Conservation (phyloP, 2,888 invertebrate genomes). For the Macrosoma leucophasiata region DNA sequence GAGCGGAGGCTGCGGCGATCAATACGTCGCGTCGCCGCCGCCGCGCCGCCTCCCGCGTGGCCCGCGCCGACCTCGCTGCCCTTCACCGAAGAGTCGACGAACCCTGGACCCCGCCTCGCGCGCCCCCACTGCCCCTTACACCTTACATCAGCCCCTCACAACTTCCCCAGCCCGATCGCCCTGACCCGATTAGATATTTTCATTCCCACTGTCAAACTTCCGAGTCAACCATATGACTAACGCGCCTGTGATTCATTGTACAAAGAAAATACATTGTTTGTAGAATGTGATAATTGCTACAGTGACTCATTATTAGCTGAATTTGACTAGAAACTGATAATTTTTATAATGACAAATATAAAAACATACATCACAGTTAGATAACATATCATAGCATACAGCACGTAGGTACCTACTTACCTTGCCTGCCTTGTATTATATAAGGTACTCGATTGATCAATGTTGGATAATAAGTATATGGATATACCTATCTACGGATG, state of each 20-base stretch:
- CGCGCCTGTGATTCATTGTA: conserved; percentile 20
- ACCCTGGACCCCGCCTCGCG: conserved; percentile 44
- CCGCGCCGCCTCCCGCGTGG: conserved; percentile 28
- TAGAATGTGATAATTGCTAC: too few relatives aligned
- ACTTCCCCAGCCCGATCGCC: conserved; percentile 47
- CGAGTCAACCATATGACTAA: conserved; percentile 12
- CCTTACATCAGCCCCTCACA: conserved; percentile 41
- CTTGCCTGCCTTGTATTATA: too few relatives aligned
- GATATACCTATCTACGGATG: too few relatives aligned
- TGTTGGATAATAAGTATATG: too few relatives aligned
- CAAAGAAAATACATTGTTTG: too few relatives aligned
- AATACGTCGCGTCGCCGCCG: conserved; percentile 57
- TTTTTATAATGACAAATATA: too few relatives aligned
- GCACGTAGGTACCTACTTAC: too few relatives aligned
- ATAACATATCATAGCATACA: too few relatives aligned
- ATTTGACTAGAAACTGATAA: too few relatives aligned
- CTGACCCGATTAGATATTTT: conserved; percentile 55
- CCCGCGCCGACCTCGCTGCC: conserved; percentile 63
- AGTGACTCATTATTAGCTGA: too few relatives aligned
- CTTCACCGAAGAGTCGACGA: conserved; percentile 70
- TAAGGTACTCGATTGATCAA: too few relatives aligned
- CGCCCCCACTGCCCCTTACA: conserved; percentile 30
- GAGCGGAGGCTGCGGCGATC: conserved; percentile 50
- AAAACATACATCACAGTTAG: too few relatives aligned
- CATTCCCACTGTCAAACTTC: conserved; percentile 27